Base-by-base conservation (phyloP, 2,888 invertebrate species). In the Diarsia dahlii region DNA sequence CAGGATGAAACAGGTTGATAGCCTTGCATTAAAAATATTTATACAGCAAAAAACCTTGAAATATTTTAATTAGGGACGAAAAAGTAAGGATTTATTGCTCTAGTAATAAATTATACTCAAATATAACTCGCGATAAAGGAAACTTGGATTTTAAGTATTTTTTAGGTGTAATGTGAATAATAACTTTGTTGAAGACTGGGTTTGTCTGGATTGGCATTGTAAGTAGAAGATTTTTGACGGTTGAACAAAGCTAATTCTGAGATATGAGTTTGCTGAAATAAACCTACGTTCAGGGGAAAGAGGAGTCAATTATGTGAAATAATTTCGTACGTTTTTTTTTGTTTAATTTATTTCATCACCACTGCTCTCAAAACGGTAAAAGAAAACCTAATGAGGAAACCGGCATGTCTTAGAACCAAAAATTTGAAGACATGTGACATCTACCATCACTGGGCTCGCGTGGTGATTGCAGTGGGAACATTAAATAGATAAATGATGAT, bases 1-100 rank as follows among this genome's bases (percentile, higher is more conserved):
- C 12, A 48, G 60, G 18, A 69, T 81, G 56, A 80, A 39, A 23
- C 62, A 34, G 46, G 13, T 56, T 13, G 20, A 60, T 20, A 52
- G n/a, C 18, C 34, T 68, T 23, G n/a, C 28, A 48, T 34, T 52
- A 28, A 67, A 48, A 69, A 70, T 45, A 76, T 77, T 56, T 60
- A 74, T 64, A 74, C 23, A 45, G n/a, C 15, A 48, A 76, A 78
- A 66, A 75, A 50, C 50, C 52, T 50, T 28, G 50, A 78, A 78
- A 81, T 76, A 75, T 80, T 84, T 81, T 84, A 85, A 85, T 82
- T 84, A 87, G 70, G 28, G 67, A 62, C 64, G 58, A 63, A 69
- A 70, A 78, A 74, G 82, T 74, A 66, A 72, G 20, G 76, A 87
- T 87, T 85, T 87, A 87, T 86, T 52, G 28, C 74, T 66, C 46